These are phyloP conservation scores for Leptodactylus fallax DNA, from an alignment of 2,797 vertebrate genomes.

Conservation along the genomic window DNA sequence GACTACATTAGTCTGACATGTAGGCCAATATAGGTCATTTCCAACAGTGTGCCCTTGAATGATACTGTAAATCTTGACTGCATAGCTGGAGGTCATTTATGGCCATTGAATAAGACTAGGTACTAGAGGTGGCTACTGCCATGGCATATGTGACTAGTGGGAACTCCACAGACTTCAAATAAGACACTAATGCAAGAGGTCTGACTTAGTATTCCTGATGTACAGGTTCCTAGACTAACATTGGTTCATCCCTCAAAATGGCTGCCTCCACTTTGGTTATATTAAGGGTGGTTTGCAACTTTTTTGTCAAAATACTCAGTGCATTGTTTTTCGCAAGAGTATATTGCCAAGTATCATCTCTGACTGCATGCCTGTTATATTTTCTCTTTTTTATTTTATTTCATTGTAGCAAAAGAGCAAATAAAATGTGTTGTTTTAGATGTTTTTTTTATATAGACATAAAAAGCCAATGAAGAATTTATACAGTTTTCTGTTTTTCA, in stretches of 20 bases:
- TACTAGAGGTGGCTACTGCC: neutral
- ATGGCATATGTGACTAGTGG: neutral
- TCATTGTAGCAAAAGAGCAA: neutral
- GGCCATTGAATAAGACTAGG: neutral
- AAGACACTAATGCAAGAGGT: neutral
- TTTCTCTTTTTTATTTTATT: neutral
- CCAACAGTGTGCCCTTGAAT: neutral
- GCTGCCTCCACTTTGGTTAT: neutral
- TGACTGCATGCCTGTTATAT: slow-evolving; percentile 51
- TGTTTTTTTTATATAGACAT: slow-evolving; percentile 2
- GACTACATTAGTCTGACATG: neutral
- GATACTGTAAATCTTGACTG: neutral
- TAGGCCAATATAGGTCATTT: neutral
- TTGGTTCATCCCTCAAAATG: neutral
- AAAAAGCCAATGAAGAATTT: neutral
- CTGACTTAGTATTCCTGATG: neutral
- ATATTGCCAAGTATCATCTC: slow-evolving; percentile 50
- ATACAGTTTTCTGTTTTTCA: neutral
- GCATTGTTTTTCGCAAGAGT: slow-evolving; percentile 13
- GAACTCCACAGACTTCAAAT: neutral
- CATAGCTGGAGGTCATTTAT: neutral
- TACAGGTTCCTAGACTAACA: neutral
- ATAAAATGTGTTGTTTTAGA: neutral
- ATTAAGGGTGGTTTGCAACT: slow-evolving; percentile 18
- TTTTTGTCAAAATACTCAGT: slow-evolving; percentile 30